These are phyloP conservation scores for Stegodyphus mimosarum DNA, from an alignment of 1,140 invertebrate genomes.

Conservation along the genomic window DNA sequence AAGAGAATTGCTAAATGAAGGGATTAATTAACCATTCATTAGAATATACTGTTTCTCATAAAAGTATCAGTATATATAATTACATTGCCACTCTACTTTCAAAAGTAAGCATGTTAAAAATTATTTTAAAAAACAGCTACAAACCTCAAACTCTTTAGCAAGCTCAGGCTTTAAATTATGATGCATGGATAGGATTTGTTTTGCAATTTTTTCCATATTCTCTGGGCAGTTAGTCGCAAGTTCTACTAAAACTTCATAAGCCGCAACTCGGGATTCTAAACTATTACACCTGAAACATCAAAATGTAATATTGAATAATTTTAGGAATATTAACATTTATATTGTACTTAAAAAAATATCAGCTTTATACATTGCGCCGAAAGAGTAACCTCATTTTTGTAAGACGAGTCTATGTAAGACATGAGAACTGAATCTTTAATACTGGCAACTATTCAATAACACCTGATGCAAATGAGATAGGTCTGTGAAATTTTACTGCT, in stretches of 20 bases:
- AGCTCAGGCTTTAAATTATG: slow-evolving; percentile 69
- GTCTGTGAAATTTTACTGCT: too few species aligned
- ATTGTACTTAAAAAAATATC: too few species aligned
- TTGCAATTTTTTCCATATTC: slow-evolving; percentile 68
- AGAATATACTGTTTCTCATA: too few species aligned
- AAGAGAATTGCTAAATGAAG: too few species aligned
- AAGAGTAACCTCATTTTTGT: too few species aligned
- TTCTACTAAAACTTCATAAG: slow-evolving; percentile 71
- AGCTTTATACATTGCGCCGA: too few species aligned
- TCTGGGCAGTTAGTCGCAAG: slow-evolving; percentile 66
- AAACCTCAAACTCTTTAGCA: slow-evolving; percentile 72
- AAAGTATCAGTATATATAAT: too few species aligned
- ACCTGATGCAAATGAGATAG: too few species aligned
- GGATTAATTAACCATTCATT: too few species aligned
- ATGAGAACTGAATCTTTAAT: neutral
- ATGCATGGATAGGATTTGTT: slow-evolving; percentile 70
- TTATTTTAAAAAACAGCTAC: neutral
- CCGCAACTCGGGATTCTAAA: slow-evolving; percentile 69
- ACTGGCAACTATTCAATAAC: neutral
- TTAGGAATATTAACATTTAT: too few species aligned
- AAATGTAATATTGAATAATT: neutral
- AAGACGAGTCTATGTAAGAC: neutral
- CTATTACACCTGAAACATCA: slow-evolving; percentile 67
- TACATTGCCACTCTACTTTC: too few species aligned
- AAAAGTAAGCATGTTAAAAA: too few species aligned